Percentiles rank a stretch among this genome's conserved stretches.
These are phyloP conservation scores for Pangasius macronema DNA, from an alignment of 2,797 vertebrate genomes.

Conservation along the genomic window DNA sequence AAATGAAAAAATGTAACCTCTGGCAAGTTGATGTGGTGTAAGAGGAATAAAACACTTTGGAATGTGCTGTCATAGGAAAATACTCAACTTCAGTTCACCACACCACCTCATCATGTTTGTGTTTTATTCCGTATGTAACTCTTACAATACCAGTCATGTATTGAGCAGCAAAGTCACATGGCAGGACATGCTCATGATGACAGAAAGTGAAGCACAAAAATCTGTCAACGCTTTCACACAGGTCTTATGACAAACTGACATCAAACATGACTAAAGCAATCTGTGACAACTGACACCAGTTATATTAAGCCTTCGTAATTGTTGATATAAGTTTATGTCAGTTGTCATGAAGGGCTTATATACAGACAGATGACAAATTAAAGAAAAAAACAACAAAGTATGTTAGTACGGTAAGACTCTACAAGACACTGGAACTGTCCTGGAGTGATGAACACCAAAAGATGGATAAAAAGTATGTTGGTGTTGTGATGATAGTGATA, in stretches of 20 bases:
- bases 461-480: neutral
- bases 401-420: neutral
- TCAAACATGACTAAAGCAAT: neutral
- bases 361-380: neutral
- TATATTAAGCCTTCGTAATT: neutral
- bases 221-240: too few relatives aligned
- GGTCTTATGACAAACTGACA: neutral
- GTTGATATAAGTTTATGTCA: neutral
- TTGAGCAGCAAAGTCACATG: too few relatives aligned
- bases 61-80: neutral
- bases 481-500: neutral
- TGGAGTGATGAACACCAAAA: neutral
- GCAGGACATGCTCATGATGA: neutral
- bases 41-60: neutral
- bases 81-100: neutral
- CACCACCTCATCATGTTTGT: too few relatives aligned
- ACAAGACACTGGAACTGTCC: too few relatives aligned
- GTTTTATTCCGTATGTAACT: too few relatives aligned
- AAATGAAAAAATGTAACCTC: neutral
- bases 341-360: neutral
- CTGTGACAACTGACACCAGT: neutral
- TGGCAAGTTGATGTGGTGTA: neutral
- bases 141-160: too few relatives aligned
- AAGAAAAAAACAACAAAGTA: neutral
- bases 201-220: too few relatives aligned